These are phyloP conservation scores for Synanthedon myopaeformis DNA, from an alignment of 2,888 invertebrate genomes.

Conservation along the genomic window DNA sequence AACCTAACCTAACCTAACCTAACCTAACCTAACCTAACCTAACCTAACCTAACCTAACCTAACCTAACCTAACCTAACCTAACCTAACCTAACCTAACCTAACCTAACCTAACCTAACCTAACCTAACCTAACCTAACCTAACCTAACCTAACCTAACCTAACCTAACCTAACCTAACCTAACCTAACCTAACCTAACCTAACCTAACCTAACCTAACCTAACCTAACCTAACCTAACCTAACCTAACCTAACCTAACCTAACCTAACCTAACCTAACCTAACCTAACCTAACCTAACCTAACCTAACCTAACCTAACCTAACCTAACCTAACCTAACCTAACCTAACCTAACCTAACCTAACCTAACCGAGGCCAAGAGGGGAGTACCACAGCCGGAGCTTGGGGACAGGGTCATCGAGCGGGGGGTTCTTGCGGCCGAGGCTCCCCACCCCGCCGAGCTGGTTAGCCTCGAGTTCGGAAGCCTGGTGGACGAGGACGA, in stretches of 20 bases:
- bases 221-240: constrained; percentile 8
- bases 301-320: constrained; percentile 6
- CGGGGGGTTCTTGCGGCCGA: too few relatives aligned
- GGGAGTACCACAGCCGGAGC: too few relatives aligned
- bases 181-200: constrained; percentile 9
- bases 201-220: constrained; percentile 11
- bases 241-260: constrained; percentile 9
- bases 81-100: constrained; percentile 10
- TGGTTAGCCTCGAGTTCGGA: too few relatives aligned
- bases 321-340: constrained; percentile 9
- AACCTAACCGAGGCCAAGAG: too few relatives aligned
- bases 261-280: constrained; percentile 10
- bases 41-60: constrained; percentile 9
- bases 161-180: constrained; percentile 7
- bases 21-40: constrained; percentile 7
- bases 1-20: constrained; percentile 9
- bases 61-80: constrained; percentile 10
- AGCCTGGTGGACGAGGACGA: too few relatives aligned
- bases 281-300: constrained; percentile 10
- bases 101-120: constrained; percentile 8
- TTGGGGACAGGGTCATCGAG: too few relatives aligned
- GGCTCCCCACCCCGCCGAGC: too few relatives aligned
- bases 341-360: constrained; percentile 10
- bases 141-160: constrained; percentile 11
- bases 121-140: constrained; percentile 9